A percentile compares a stretch with the other conserved stretches of the same genome.
phyloP scores from a whole-genome alignment of 1,140 invertebrate genomes.

The Dryas iulia region DNA sequence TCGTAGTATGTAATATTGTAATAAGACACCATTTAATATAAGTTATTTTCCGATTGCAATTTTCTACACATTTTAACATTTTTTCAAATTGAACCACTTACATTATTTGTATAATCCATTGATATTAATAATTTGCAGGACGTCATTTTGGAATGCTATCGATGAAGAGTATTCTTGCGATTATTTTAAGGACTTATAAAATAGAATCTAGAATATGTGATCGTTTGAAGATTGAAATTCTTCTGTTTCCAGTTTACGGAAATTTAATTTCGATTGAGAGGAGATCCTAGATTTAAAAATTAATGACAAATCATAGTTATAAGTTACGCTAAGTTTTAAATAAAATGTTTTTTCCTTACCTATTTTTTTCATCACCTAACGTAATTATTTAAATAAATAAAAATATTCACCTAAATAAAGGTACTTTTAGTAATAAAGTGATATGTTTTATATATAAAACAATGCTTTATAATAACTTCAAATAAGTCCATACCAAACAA shows the following conservation, averaged over 20 bases:
- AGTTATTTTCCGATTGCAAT: neutral
- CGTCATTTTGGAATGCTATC: conserved; percentile 61
- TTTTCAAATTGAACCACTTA: too few relatives aligned
- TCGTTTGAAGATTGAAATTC: conserved; percentile 60
- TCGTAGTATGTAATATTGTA: neutral
- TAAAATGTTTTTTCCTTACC: neutral
- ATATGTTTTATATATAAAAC: too few relatives aligned
- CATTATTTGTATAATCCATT: too few relatives aligned
- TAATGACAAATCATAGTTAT: conserved; percentile 37
- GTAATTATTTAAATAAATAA: too few relatives aligned
- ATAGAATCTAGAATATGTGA: conserved; percentile 42
- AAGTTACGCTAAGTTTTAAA: neutral
- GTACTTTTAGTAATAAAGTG: too few relatives aligned
- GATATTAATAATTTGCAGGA: conserved; percentile 36
- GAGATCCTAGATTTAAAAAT: neutral
- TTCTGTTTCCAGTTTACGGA: conserved; percentile 56
- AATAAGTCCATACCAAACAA: too few relatives aligned
- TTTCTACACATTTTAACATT: too few relatives aligned
- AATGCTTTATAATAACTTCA: too few relatives aligned
- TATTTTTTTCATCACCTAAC: neutral
- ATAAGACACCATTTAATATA: neutral
- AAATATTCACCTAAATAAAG: too few relatives aligned
- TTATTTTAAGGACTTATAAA: conserved; percentile 49
- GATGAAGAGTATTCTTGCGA: conserved; percentile 60
- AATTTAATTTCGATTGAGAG: conserved; percentile 52